Percentiles rank a stretch among this genome's conserved stretches.
Evolutionary conservation across 2,113 vertebrate genomes (phyloP).

Genomic region (Nothoprocta pentlandii): DNA sequence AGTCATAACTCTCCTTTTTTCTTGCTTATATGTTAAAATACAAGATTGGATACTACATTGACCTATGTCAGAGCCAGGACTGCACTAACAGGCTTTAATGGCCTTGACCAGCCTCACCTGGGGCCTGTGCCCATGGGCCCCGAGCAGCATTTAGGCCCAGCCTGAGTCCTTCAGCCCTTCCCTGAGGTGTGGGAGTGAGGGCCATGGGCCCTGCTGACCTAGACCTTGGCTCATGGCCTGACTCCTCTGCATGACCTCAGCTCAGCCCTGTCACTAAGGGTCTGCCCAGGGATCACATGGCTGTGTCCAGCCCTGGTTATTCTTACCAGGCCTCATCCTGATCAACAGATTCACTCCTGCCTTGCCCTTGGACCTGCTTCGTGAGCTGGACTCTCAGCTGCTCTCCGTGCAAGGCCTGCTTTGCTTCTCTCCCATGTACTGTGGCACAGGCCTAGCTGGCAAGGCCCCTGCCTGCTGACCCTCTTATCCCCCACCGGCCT

Average conservation of each 20-base stretch:
- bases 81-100: neutral
- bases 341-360: neutral
- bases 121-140: neutral
- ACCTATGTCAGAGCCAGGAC: neutral
- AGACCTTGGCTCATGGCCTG: neutral
- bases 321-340: neutral
- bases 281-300: neutral
- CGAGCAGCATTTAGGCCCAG: neutral
- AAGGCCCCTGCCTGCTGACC: neutral
- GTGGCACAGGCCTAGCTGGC: neutral
- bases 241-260: neutral
- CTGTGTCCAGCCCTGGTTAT: neutral
- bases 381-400: neutral
- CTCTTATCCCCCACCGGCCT: neutral
- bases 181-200: neutral
- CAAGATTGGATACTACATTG: neutral
- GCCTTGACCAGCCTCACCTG: neutral
- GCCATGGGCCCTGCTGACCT: rapidly evolving
- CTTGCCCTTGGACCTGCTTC: neutral
- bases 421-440: neutral
- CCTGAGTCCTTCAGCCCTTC: neutral
- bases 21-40: constrained; percentile 31
- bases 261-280: neutral
- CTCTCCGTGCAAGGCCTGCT: neutral
- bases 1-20: constrained; percentile 27